phyloP scores from a whole-genome alignment of 2,113 vertebrate species.

The Hystrix cristata region DNA sequence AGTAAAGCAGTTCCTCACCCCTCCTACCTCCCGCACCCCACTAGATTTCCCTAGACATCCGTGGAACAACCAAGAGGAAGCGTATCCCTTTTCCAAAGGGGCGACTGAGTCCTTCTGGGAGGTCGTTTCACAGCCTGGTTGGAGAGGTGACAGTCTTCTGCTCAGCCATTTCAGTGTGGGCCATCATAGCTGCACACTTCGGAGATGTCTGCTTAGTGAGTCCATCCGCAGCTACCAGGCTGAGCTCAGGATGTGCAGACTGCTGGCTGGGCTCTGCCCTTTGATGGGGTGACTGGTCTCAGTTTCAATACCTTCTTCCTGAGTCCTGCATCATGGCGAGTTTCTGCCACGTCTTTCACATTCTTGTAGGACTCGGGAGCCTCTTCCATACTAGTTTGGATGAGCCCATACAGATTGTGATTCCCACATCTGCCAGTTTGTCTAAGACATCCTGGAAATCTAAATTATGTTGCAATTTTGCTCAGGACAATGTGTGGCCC shows the following conservation, averaged over 20 bases:
- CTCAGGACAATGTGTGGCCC: constrained; percentile 96
- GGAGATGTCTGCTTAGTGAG: not conserved
- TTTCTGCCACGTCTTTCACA: constrained; percentile 97
- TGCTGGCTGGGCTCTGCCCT: constrained; percentile 90
- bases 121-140: not conserved
- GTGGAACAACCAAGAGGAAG: not conserved
- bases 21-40: not conserved
- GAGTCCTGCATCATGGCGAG: constrained; percentile 97
- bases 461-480: constrained; percentile 97
- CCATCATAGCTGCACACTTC: not conserved
- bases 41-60: not conserved
- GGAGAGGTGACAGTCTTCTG: not conserved
- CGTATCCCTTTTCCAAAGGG: not conserved
- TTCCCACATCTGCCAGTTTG: constrained; percentile 97
- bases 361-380: constrained; percentile 99
- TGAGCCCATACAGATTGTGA: constrained; percentile 97
- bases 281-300: constrained; percentile 97
- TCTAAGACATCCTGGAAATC: constrained; percentile 99
- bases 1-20: constrained; percentile 19
- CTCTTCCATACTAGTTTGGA: constrained; percentile 99
- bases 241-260: too few species aligned
- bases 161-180: not conserved
- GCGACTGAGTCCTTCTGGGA: not conserved
- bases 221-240: not conserved
- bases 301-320: constrained; percentile 99